These are phyloP conservation scores for Babylonia areolata DNA, from an alignment of 1,140 invertebrate genomes.

Conservation along the genomic window DNA sequence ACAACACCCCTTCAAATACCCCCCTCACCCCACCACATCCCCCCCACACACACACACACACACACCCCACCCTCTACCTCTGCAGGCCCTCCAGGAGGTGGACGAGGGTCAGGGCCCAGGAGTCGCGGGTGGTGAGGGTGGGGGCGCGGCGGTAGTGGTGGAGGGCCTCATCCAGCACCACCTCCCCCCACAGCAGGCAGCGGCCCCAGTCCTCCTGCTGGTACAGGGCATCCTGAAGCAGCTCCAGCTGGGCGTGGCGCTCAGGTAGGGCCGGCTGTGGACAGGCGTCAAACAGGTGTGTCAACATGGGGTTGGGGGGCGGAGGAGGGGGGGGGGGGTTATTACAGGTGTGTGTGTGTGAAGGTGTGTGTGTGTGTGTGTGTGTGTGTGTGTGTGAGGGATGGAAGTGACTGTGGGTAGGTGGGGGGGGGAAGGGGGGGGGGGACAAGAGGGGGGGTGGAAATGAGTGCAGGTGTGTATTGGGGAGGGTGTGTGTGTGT, in stretches of 20 bases:
- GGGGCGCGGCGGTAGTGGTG: constrained; percentile 66
- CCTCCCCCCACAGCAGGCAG: constrained; percentile 86
- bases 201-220: constrained; percentile 77
- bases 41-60: too few species aligned
- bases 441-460: too few species aligned
- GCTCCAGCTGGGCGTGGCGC: constrained; percentile 79
- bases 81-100: constrained; percentile 83
- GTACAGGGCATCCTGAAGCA: constrained; percentile 86
- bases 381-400: too few species aligned
- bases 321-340: not conserved
- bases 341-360: constrained; percentile 42
- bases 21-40: too few species aligned
- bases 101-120: constrained; percentile 79
- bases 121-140: constrained; percentile 52
- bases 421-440: too few species aligned
- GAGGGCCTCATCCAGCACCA: constrained; percentile 79
- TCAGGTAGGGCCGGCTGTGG: constrained; percentile 62
- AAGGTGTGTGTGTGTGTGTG: too few species aligned
- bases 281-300: too few species aligned
- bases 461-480: too few species aligned
- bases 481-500: too few species aligned
- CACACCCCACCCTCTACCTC: constrained; percentile 69
- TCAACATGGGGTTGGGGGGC: too few species aligned
- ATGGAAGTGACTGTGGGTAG: too few species aligned
- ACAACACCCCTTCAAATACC: too few species aligned